A percentile compares a stretch with the other conserved stretches of the same genome.
phyloP scores from a whole-genome alignment of 2,113 vertebrate genomes.

The Charina bottae region DNA sequence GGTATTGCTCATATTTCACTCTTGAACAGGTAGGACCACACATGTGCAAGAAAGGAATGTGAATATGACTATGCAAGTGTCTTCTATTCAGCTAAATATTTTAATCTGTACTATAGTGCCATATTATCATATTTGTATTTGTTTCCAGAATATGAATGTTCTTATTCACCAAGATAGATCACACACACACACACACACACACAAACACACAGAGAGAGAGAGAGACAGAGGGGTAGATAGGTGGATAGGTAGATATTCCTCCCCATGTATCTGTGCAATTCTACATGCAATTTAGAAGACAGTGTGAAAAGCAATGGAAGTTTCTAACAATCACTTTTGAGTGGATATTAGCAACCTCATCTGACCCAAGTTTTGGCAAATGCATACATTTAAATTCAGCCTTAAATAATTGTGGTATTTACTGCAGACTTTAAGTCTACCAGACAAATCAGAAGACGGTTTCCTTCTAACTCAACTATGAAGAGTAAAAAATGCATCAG shows the following conservation, averaged over 20 bases:
- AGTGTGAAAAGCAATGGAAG: background rate
- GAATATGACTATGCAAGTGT: background rate
- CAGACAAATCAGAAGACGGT: slow-evolving; percentile 15
- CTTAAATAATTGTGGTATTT: slow-evolving; percentile 35
- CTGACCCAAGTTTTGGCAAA: background rate
- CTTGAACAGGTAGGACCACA: background rate
- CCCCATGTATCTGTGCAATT: background rate
- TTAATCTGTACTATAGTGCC: background rate
- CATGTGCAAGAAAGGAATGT: background rate
- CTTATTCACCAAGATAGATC: background rate
- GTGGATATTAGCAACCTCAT: background rate
- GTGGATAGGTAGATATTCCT: background rate
- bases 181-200: background rate
- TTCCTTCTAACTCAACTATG: slow-evolving; percentile 22
- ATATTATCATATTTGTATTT: background rate
- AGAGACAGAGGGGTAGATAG: background rate
- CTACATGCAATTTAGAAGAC: background rate
- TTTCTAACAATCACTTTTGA: background rate
- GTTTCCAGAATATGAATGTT: background rate
- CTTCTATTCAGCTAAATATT: background rate
- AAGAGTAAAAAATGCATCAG: slow-evolving; percentile 7
- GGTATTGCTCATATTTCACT: background rate
- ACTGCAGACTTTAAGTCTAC: slow-evolving; percentile 26
- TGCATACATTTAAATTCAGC: slow-evolving; percentile 11
- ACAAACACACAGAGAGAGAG: background rate